Evolutionary conservation across 2,113 vertebrate species (phyloP).

Genomic region (Dunckerocampus dactyliophorus): DNA sequence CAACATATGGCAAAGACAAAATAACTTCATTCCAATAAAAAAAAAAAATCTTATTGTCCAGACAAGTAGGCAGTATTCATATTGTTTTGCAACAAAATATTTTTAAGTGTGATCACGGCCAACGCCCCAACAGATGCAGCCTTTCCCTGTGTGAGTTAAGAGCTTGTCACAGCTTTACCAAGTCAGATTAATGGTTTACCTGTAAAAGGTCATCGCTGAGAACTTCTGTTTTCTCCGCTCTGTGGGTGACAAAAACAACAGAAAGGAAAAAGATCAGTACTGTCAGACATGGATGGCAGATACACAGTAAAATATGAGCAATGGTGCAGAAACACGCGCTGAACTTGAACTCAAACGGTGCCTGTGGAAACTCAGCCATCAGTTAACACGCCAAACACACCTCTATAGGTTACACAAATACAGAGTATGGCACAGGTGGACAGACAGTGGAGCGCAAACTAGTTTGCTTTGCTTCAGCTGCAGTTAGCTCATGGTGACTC

Average conservation of each 20-base stretch:
- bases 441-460: neutral
- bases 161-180: conserved; percentile 3
- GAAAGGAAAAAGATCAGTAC: conserved; percentile 35
- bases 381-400: neutral
- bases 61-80: too few relatives aligned
- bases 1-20: too few relatives aligned
- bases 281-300: conserved; percentile 3
- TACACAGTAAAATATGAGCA: conserved; percentile 9
- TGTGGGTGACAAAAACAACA: conserved; percentile 69
- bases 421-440: neutral
- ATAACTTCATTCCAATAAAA: too few relatives aligned
- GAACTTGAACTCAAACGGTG: conserved; percentile 1
- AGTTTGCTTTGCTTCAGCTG: conserved; percentile 12
- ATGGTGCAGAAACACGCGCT: conserved; percentile 6
- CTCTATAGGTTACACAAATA: neutral
- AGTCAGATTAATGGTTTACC: conserved; percentile 76
- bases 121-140: conserved; percentile 4
- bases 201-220: conserved; percentile 96
- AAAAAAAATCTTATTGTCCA: too few relatives aligned
- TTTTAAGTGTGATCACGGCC: neutral
- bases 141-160: neutral
- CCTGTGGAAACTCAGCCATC: conserved; percentile 16
- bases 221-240: conserved; percentile 98
- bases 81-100: too few relatives aligned
- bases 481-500: conserved; percentile 18